A percentile compares a stretch with the other conserved stretches of the same genome.
Conservation (phyloP, 2,113 vertebrate genomes). For the Enhydra lutris region DNA sequence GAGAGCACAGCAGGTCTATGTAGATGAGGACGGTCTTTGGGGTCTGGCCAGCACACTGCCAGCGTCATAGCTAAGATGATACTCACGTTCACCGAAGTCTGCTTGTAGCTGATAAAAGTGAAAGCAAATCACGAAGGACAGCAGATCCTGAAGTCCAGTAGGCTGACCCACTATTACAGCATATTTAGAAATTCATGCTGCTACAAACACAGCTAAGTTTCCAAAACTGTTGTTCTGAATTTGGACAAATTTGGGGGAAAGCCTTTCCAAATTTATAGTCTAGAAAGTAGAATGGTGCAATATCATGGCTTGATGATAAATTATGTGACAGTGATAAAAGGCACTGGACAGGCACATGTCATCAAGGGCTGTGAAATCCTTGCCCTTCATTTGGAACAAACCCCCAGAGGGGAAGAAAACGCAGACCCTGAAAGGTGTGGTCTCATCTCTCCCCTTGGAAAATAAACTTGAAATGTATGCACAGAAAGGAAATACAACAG, state of each 20-base stretch:
- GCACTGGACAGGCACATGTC: neutral
- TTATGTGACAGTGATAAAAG: constrained; percentile 52
- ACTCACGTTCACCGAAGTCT: neutral
- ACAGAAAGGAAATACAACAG: neutral
- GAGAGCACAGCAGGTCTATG: neutral
- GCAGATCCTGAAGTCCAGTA: too few relatives aligned
- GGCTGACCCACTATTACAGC: neutral
- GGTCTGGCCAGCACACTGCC: too few relatives aligned
- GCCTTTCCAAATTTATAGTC: constrained; percentile 33
- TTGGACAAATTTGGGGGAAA: neutral
- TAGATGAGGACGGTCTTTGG: neutral
- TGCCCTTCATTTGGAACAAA: neutral
- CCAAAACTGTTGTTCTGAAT: neutral
- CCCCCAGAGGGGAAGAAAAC: neutral
- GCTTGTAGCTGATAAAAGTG: neutral
- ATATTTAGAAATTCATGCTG: neutral
- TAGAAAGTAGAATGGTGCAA: constrained; percentile 25
- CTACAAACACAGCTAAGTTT: neutral
- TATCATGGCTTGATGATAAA: constrained; percentile 55
- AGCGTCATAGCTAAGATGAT: neutral
- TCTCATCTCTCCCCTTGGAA: neutral
- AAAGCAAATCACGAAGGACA: neutral
- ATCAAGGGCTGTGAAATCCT: neutral
- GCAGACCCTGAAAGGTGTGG: neutral
- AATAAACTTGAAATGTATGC: neutral